Conservation (phyloP, 2,113 vertebrate genomes). For the Phalacrocorax pelagicus region DNA sequence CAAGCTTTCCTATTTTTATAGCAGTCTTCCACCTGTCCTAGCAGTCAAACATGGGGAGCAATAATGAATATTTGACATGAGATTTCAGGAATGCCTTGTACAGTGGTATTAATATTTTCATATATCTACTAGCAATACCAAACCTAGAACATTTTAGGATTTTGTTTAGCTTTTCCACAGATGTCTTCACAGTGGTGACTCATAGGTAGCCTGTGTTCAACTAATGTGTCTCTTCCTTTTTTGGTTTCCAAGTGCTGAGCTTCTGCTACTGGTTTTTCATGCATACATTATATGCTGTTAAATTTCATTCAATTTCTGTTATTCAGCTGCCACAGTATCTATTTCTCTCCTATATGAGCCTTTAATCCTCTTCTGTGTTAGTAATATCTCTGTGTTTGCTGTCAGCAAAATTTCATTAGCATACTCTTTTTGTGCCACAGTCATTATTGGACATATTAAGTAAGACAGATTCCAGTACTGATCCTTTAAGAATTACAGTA, state of each 20-base stretch:
- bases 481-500: background rate
- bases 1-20: background rate
- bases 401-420: slow-evolving; percentile 32
- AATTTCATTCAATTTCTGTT: slow-evolving; percentile 16
- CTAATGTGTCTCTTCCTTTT: background rate
- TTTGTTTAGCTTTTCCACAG: background rate
- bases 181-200: background rate
- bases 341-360: background rate
- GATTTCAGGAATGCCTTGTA: background rate
- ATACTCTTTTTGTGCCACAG: background rate
- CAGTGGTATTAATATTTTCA: background rate
- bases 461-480: background rate
- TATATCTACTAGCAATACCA: background rate
- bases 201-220: background rate
- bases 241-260: background rate
- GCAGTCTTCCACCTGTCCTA: background rate
- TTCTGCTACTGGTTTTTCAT: background rate
- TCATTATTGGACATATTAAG: slow-evolving; percentile 14
- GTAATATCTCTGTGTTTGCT: slow-evolving; percentile 31
- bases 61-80: background rate
- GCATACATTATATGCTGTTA: background rate
- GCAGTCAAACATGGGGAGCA: background rate
- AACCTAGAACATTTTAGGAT: background rate
- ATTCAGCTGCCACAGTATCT: slow-evolving; percentile 26
- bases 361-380: slow-evolving; percentile 32